Conservation (phyloP, 2,888 invertebrate genomes). For the Ommatoiulus sabulosus region DNA sequence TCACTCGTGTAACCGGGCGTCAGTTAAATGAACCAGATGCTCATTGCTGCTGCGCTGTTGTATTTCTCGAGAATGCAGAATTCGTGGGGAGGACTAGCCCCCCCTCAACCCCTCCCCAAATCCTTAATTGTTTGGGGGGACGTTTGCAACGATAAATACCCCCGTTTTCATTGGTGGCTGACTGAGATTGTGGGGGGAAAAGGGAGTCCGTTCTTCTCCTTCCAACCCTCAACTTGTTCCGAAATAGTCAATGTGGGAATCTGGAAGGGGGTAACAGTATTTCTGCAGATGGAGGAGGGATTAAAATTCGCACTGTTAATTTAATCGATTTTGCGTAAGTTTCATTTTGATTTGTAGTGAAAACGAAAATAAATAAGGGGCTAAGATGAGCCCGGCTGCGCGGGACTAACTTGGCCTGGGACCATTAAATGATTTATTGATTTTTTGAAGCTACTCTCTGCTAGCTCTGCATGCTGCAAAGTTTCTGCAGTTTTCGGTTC, state of each 20-base stretch:
- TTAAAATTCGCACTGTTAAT: background rate
- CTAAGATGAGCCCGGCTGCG: too few relatives aligned
- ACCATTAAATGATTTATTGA: too few relatives aligned
- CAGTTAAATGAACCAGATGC: too few relatives aligned
- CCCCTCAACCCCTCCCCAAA: background rate
- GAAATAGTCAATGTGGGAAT: background rate
- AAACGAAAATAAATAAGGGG: background rate
- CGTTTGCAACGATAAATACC: too few relatives aligned
- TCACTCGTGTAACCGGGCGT: too few relatives aligned
- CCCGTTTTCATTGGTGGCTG: too few relatives aligned
- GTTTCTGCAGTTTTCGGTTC: too few relatives aligned
- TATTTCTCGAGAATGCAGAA: background rate
- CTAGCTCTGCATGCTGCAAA: too few relatives aligned
- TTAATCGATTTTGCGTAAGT: background rate
- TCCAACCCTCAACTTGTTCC: background rate
- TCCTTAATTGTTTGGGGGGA: too few relatives aligned
- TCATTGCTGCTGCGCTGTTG: background rate
- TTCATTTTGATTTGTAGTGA: background rate
- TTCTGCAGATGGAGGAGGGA: background rate
- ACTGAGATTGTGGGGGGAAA: background rate
- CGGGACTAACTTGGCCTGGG: too few relatives aligned
- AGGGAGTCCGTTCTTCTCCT: background rate
- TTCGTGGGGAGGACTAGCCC: background rate
- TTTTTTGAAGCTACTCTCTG: too few relatives aligned
- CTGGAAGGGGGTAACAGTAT: background rate